Conservation (phyloP, 2,113 vertebrate genomes). For the Athene noctua region DNA sequence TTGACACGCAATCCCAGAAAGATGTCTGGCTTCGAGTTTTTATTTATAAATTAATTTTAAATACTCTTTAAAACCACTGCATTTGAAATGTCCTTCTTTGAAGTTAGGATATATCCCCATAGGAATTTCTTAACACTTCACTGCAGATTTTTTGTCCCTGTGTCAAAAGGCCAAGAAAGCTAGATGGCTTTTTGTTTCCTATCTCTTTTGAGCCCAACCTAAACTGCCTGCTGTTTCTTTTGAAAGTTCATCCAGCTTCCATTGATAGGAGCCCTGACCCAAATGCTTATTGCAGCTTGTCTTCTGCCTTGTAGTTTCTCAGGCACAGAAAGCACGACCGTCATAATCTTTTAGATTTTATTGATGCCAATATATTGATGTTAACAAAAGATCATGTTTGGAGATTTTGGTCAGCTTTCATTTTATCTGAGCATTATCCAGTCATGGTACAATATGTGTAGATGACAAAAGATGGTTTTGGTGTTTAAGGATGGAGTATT, state of each 20-base stretch:
- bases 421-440: neutral
- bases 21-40: neutral
- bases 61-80: neutral
- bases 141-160: neutral
- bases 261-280: constrained; percentile 20
- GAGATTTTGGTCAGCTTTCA: neutral
- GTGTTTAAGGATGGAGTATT: neutral
- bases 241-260: neutral
- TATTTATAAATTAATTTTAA: neutral
- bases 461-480: neutral
- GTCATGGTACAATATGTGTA: neutral
- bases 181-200: neutral
- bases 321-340: neutral
- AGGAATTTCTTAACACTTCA: neutral
- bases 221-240: constrained; percentile 32
- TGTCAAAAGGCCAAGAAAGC: neutral
- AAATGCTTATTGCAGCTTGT: constrained; percentile 16
- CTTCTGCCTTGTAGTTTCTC: neutral
- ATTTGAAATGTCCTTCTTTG: neutral
- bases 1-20: neutral
- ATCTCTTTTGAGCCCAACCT: neutral
- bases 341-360: neutral
- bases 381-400: neutral
- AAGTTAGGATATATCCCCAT: neutral
- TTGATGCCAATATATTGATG: neutral